These are phyloP conservation scores for Liasis olivaceus DNA, from an alignment of 2,797 vertebrate species.

Conservation along the genomic window DNA sequence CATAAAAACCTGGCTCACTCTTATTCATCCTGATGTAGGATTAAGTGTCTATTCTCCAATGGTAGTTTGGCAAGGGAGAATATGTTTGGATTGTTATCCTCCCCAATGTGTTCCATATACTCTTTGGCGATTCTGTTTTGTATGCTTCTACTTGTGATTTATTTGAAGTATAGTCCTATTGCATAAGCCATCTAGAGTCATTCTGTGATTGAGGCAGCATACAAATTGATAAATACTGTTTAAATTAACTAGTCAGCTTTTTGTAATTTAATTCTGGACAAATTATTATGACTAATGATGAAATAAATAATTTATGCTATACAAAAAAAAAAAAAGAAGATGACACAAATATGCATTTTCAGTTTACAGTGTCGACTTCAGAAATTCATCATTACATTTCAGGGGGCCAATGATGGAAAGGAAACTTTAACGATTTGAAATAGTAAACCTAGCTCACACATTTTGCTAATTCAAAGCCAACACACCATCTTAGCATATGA, in stretches of 20 bases:
- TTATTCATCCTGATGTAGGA: background rate
- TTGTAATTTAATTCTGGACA: background rate
- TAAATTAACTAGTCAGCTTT: background rate
- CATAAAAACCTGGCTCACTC: background rate
- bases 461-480: background rate
- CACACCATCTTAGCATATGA: background rate
- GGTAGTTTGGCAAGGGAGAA: background rate
- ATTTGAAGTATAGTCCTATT: background rate
- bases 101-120: background rate
- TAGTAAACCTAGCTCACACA: background rate
- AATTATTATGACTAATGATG: background rate
- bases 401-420: background rate
- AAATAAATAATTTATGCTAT: background rate
- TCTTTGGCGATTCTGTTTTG: background rate
- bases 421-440: background rate
- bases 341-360: background rate
- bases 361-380: background rate
- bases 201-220: background rate
- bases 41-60: background rate
- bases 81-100: background rate
- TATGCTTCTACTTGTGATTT: background rate
- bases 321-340: too few species aligned
- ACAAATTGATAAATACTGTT: background rate
- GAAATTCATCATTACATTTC: background rate
- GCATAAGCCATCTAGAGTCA: background rate